phyloP scores from a whole-genome alignment of 2,888 invertebrate genomes.

The Chloroclystis v-ata region DNA sequence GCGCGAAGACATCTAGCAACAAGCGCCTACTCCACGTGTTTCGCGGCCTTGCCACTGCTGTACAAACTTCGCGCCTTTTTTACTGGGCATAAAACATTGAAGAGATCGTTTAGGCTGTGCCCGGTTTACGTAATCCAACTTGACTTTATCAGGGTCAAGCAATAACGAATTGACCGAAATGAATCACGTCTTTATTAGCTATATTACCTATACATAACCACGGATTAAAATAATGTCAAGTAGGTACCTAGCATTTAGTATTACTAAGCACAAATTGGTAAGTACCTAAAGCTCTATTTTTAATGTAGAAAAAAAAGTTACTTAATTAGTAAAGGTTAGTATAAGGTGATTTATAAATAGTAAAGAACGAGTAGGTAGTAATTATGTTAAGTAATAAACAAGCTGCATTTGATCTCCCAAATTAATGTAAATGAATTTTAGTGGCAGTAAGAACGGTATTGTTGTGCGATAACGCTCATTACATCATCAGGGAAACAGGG shows the following conservation, averaged over 20 bases:
- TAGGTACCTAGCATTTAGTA: no score
- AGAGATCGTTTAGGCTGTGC: conserved; percentile 34
- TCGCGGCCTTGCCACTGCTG: conserved; percentile 66
- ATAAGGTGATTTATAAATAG: no score
- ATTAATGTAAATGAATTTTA: background rate
- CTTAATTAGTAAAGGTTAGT: no score
- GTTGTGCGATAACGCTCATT: conserved; percentile 39
- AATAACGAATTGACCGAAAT: background rate
- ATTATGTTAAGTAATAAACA: no score
- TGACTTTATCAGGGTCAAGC: background rate
- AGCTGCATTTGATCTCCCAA: background rate
- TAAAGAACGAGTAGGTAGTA: no score
- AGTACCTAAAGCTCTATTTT: no score
- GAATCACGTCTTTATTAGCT: background rate
- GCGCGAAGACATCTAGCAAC: conserved; percentile 58
- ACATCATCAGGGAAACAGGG: conserved; percentile 65
- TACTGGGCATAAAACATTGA: conserved; percentile 52
- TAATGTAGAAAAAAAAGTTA: no score
- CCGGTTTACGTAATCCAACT: conserved; percentile 32
- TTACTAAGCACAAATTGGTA: no score
- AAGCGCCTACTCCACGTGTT: conserved; percentile 71
- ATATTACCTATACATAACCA: no score
- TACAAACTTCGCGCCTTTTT: conserved; percentile 71
- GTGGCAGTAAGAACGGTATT: background rate
- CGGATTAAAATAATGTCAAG: no score